Base-by-base conservation (phyloP, 2,113 vertebrate genomes). In the Phoenicopterus ruber region DNA sequence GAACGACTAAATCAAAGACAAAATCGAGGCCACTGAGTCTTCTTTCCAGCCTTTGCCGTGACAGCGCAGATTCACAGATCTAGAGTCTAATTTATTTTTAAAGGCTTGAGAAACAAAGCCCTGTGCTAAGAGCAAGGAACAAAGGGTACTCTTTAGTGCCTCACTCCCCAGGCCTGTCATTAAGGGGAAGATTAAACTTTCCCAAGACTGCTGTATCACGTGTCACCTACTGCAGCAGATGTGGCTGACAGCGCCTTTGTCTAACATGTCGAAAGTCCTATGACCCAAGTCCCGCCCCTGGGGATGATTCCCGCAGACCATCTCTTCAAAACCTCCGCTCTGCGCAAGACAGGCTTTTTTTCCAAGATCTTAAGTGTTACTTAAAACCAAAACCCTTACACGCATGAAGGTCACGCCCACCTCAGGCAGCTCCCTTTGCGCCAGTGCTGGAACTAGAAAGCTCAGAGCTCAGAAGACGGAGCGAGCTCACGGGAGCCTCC, bases 131-230 rank as follows among this genome's bases (percentile, higher is more conserved):
- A 95, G 93, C 82, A 87, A 94, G 94, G 93, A 95, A 97, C 94
- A 97, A 97, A 97, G 95, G 88, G 84, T 70, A 79, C 81, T 97
- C 91, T 96, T 96, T 66, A 89, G 88, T 94, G 95, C 93, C 93
- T 94, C 13, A 1, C 93, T 95, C 96, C 91, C 93, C 89, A 80
- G 83, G 94, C 94, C 94, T 97, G 94, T 97, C 95, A 95, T 93
- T 97, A 95, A 82, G 93, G 78, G 88, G 87, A 97, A 97, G 97
- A 95, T 97, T 97, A 97, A 97, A 97, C 97, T 95, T 97, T 95
- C 95, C 86, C 96, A 96, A 96, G 97, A 73, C 86, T 82, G 89
- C 78, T 0, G 66, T 31, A 95, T 95, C 96, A 97, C 96, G 82
- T 95, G 96, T 76, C 96, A 20, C 90, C 95, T 93, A 28, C 74